Evolutionary conservation across 1,140 invertebrate genomes (phyloP).

Genomic region (Zaprionus africanus): DNA sequence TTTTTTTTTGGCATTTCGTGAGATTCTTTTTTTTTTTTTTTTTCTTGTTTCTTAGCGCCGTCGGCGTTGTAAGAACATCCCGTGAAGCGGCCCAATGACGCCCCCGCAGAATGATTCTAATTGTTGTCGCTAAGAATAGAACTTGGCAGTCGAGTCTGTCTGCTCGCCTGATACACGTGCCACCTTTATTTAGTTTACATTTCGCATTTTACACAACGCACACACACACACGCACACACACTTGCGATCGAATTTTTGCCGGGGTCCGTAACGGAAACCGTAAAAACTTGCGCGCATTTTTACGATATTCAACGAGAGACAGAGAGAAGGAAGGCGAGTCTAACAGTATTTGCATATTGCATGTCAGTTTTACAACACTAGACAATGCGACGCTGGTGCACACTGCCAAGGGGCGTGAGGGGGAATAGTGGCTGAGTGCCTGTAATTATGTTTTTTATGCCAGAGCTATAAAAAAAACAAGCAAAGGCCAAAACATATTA

Average conservation of each 20-base stretch:
- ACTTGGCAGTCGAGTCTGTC: slow-evolving; percentile 39
- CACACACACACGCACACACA: background rate
- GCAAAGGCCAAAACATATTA: slow-evolving; percentile 11
- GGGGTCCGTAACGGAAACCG: background rate
- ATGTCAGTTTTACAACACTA: background rate
- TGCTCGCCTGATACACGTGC: slow-evolving; percentile 36
- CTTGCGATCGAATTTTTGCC: background rate
- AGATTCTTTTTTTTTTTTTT: slow-evolving; percentile 6
- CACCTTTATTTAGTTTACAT: slow-evolving; percentile 38
- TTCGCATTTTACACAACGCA: slow-evolving; percentile 5
- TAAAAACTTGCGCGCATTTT: slow-evolving; percentile 3
- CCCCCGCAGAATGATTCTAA: slow-evolving; percentile 45
- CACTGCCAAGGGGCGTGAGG: background rate
- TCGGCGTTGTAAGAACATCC: slow-evolving; percentile 2
- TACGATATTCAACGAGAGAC: background rate
- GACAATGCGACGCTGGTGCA: background rate
- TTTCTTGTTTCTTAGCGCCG: slow-evolving; percentile 20
- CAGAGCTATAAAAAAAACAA: slow-evolving; percentile 31
- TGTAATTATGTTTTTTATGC: slow-evolving; percentile 45
- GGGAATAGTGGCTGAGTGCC: slow-evolving; percentile 31
- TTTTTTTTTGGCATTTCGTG: slow-evolving; percentile 7
- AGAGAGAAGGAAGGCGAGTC: background rate
- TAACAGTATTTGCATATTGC: background rate
- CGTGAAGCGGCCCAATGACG: background rate
- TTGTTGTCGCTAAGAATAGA: slow-evolving; percentile 51